Evolutionary conservation across 2,113 vertebrate species (phyloP), one percentile per base, ranked within the genome.

Genomic region (Eubucco bourcierii): DNA sequence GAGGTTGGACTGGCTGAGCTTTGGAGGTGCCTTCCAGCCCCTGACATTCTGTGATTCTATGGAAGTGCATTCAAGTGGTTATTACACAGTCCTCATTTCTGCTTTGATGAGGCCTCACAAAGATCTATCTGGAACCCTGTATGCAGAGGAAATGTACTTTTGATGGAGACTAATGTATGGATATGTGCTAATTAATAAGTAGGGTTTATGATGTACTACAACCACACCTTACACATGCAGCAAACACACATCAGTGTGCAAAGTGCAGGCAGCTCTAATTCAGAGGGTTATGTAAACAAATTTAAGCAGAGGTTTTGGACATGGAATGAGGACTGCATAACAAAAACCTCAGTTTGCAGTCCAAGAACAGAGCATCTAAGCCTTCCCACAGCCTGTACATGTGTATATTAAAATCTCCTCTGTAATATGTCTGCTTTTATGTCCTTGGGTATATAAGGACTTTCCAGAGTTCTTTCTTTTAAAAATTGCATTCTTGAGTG

Each of bases 241-340:
- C 84, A 95, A 47, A 90, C 66, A 60, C 56, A 41, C 33, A 78
- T 80, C 77, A 55, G n/a, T 28, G 9, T 53, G 58, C 34, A 84
- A 67, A 93, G 94, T 25, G n/a, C 61, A 88, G 53, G 56, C 47
- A 58, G 68, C 58, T 88, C 70, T 76, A 41, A 72, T 72, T 80
- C 67, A 85, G 85, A 83, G 84, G 46, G 74, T 70, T 75, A n/a
- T 56, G 66, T 25, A 92, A 90, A 87, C 75, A 96, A 82, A 92
- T 39, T 28, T 58, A 82, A 77, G 84, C 80, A 92, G 84, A 89
- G 88, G 56, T 87, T 93, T 77, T 74, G 81, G 92, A 47, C 2
- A 3, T 1, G 5, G 53, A 84, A 85, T 58, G 60, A 94, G 53
- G 31, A 27, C 55, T 82, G 72, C 72, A 89, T 90, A 88, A 90